A percentile compares a stretch with the other conserved stretches of the same genome.
These are phyloP conservation scores for Bombus sylvicola DNA, from an alignment of 1,140 invertebrate species.

Conservation along the genomic window DNA sequence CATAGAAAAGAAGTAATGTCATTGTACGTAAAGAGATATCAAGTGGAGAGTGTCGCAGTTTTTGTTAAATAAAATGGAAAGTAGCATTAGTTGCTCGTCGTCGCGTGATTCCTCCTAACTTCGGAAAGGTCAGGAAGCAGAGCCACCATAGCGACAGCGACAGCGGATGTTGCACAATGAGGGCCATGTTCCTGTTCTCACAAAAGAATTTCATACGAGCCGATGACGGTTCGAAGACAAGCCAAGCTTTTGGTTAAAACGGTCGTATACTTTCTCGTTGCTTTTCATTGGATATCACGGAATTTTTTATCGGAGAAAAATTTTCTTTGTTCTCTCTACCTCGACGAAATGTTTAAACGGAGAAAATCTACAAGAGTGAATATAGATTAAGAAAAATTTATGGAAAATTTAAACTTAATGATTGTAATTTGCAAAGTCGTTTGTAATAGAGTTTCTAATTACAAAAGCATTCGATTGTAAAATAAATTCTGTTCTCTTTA, in stretches of 20 bases:
- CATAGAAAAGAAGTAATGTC: background rate
- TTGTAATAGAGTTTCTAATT: background rate
- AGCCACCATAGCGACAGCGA: constrained; percentile 27
- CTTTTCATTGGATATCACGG: background rate
- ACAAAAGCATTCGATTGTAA: background rate
- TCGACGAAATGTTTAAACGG: no score
- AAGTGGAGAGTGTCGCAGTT: no score
- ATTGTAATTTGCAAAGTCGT: background rate
- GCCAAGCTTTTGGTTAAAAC: background rate
- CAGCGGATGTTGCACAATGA: constrained; percentile 56
- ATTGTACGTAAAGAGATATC: background rate
- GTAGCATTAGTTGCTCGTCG: constrained; percentile 15
- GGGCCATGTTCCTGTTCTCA: constrained; percentile 48
- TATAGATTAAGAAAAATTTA: background rate
- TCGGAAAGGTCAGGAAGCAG: constrained; percentile 58
- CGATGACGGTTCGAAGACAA: background rate
- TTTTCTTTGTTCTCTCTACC: background rate
- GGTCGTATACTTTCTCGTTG: background rate
- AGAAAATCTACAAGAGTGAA: background rate
- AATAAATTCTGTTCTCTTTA: background rate
- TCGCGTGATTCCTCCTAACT: constrained; percentile 7
- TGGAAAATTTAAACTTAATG: background rate
- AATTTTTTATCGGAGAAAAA: background rate
- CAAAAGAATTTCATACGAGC: constrained; percentile 29
- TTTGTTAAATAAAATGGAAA: constrained; percentile 50